Conservation (phyloP, 2,113 vertebrate species). For the Typhlomys cinereus region DNA sequence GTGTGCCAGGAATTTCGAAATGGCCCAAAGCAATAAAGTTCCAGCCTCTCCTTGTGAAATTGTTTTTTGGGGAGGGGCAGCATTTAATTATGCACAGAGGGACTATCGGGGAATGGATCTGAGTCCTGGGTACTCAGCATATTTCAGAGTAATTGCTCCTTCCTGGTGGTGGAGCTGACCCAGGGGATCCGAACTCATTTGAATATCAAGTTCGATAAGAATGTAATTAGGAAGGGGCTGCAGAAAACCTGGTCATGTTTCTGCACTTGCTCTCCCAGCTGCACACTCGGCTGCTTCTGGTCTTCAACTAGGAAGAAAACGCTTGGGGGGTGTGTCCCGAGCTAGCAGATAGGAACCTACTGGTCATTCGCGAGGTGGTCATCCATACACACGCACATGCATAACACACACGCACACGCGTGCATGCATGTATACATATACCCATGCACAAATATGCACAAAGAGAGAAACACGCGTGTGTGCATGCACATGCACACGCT, state of each 20-base stretch:
- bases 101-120: not conserved
- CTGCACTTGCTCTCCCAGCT: not conserved
- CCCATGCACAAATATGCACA: too few species aligned
- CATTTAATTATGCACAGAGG: conserved; percentile 53
- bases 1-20: conserved; percentile 11
- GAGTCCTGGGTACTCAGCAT: not conserved
- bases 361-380: rapidly evolving
- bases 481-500: too few species aligned
- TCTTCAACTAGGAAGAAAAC: not conserved
- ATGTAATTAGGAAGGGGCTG: conserved; percentile 21
- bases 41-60: conserved; percentile 6
- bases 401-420: too few species aligned
- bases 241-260: not conserved
- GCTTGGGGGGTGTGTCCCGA: rapidly evolving
- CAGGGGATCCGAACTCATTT: conserved; percentile 35
- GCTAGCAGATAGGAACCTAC: too few species aligned
- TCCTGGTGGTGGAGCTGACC: conserved; percentile 24
- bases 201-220: conserved; percentile 49
- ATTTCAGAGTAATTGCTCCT: conserved; percentile 43
- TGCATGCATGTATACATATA: too few species aligned
- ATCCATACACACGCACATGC: rapidly evolving
- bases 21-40: conserved; percentile 3
- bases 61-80: not conserved
- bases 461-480: too few species aligned
- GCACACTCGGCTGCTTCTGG: rapidly evolving